Conservation (phyloP, 2,113 vertebrate genomes). For the Anoplopoma fimbria region DNA sequence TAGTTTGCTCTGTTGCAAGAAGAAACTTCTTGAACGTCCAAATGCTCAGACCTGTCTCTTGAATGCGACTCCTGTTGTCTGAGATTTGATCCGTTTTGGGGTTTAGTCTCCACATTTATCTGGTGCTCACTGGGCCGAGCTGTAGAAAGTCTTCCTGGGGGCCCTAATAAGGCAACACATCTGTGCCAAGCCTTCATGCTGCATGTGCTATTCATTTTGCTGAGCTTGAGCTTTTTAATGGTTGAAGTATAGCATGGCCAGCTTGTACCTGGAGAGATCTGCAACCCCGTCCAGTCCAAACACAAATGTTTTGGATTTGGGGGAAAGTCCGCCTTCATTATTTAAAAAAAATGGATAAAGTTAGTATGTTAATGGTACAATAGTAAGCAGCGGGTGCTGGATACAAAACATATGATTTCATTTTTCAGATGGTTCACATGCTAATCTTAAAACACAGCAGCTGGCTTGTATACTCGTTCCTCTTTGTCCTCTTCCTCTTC, state of each 20-base stretch:
- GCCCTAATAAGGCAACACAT: conserved; percentile 78
- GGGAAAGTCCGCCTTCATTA: conserved; percentile 25
- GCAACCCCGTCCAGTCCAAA: conserved; percentile 31
- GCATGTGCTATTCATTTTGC: conserved; percentile 79
- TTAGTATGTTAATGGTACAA: conserved; percentile 19
- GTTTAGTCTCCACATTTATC: conserved; percentile 43
- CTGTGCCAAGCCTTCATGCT: conserved; percentile 72
- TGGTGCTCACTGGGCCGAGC: too few species aligned
- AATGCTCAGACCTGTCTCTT: background rate
- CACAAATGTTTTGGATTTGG: conserved; percentile 66
- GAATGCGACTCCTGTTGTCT: background rate
- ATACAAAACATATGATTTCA: conserved; percentile 28
- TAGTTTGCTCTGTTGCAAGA: background rate
- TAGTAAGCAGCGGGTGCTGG: conserved; percentile 7
- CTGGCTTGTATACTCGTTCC: conserved; percentile 22
- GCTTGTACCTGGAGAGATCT: conserved; percentile 65
- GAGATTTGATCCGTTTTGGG: conserved; percentile 20
- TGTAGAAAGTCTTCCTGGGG: conserved; percentile 62
- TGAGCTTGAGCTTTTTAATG: conserved; percentile 74
- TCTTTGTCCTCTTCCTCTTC: conserved; percentile 34
- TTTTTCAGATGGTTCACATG: conserved; percentile 25
- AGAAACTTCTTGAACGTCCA: too few species aligned
- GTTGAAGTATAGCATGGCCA: conserved; percentile 58
- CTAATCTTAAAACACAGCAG: conserved; percentile 49
- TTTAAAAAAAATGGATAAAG: conserved; percentile 1